Evolutionary conservation across 1,140 invertebrate genomes (phyloP), one percentile per base, ranked within the genome.

Genomic region (Habropoda laboriosa): DNA sequence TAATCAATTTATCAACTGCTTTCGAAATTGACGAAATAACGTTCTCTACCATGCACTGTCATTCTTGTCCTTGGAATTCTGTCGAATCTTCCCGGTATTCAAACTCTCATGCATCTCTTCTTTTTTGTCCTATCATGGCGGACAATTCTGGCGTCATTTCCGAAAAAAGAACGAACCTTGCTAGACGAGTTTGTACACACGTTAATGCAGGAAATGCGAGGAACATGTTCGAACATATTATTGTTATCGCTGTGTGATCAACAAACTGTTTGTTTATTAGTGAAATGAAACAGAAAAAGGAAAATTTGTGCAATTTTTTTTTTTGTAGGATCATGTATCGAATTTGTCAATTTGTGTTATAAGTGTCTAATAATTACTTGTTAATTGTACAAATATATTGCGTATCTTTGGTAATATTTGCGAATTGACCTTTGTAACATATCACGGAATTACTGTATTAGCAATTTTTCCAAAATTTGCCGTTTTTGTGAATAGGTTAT

Each of bases 31-130:
- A 35, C 13, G 24, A 61, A 72, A 58, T 40, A 13, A 13, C 30
- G 8, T 35, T 51, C 49, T 55, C 18, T 30, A 32, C 2, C 13
- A 12, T 16, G 66, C 61, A 47, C 47, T 30, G 47, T 85, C 76
- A 80, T 66, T 13, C 3, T 24, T 5, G 75, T 83, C 71, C 32
- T 71, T n/a, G 32, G 81, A 83, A 84, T 42, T 53, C 21, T 6
- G 13, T 13, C 8, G 35, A 53, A 32, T 79, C 16, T 27, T 7
- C 7, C 42, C 21, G n/a, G 18, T 2, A 42, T 16, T 21, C 5
- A 40, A 18, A 8, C 3, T n/a, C 45, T 49, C 13, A 30, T 16
- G 6, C 0, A 21, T 42, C 27, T 16, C 3, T 30, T 49, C 7
- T 58, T 64, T 71, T 61, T 64, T 32, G n/a, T 51, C 32, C 47